These are phyloP conservation scores for Onychostoma macrolepis DNA, from an alignment of 2,113 vertebrate species.

Conservation along the genomic window DNA sequence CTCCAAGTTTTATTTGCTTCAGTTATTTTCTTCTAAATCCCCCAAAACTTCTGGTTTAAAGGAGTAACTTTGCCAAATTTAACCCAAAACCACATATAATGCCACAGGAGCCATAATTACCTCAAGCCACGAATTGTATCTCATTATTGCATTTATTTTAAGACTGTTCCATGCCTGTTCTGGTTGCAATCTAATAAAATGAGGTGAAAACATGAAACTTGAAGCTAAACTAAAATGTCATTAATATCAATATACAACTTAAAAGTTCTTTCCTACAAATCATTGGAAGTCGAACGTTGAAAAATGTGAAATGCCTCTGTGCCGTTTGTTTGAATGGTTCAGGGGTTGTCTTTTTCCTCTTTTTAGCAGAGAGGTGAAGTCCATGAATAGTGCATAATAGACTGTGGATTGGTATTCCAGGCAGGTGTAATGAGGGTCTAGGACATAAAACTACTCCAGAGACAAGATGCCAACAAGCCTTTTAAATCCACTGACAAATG, in stretches of 20 bases:
- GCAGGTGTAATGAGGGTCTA: slow-evolving; percentile 49
- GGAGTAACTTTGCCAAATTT: slow-evolving; percentile 22
- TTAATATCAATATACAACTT: slow-evolving; percentile 8
- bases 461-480: slow-evolving; percentile 3
- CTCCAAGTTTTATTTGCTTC: slow-evolving; percentile 28
- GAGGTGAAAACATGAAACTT: slow-evolving; percentile 35
- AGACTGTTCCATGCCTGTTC: slow-evolving; percentile 28
- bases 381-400: slow-evolving; percentile 24
- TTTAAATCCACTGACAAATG: slow-evolving; percentile 38
- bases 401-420: slow-evolving; percentile 53
- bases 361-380: slow-evolving; percentile 8
- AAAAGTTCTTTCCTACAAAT: background rate
- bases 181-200: slow-evolving; percentile 36
- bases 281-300: background rate
- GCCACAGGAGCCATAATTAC: slow-evolving; percentile 32
- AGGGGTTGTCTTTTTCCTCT: background rate
- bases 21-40: slow-evolving; percentile 31
- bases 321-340: background rate
- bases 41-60: slow-evolving; percentile 23
- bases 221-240: slow-evolving; percentile 9
- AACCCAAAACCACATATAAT: slow-evolving; percentile 34
- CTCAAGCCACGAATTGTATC: slow-evolving; percentile 21
- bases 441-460: slow-evolving; percentile 15
- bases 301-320: background rate
- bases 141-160: slow-evolving; percentile 37